A percentile compares a stretch with the other conserved stretches of the same genome.
Evolutionary conservation across 2,888 invertebrate species (phyloP).

Genomic region (Gymnoscelis rufifasciata): DNA sequence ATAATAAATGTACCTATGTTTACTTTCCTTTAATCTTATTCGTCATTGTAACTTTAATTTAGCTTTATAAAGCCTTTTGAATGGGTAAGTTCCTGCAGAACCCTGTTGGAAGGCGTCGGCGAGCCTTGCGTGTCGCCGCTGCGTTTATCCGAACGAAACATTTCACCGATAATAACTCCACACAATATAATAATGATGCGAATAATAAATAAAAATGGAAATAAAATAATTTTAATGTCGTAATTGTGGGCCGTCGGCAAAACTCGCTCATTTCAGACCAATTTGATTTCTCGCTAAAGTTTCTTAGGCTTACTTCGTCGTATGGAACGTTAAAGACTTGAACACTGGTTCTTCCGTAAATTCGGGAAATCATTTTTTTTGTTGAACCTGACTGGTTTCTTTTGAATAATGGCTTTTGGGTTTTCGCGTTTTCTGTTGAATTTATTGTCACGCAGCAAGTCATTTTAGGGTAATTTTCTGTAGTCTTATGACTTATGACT

Average conservation of each 20-base stretch:
- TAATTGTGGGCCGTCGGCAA: conserved; percentile 67
- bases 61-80: too few species aligned
- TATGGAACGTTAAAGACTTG: conserved; percentile 51
- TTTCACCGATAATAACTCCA: conserved; percentile 79
- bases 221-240: conserved; percentile 79
- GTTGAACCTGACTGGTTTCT: background rate
- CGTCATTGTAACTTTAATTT: too few species aligned
- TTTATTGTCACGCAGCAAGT: too few species aligned
- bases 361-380: background rate
- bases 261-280: conserved; percentile 56
- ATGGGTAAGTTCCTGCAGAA: conserved; percentile 32
- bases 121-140: conserved; percentile 67
- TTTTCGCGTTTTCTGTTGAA: background rate
- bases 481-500: too few species aligned
- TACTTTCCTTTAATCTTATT: too few species aligned
- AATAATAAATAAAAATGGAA: conserved; percentile 79
- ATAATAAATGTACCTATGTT: too few species aligned
- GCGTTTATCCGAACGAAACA: conserved; percentile 78
- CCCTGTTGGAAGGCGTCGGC: conserved; percentile 49
- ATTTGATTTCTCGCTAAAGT: conserved; percentile 59
- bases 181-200: conserved; percentile 80
- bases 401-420: background rate
- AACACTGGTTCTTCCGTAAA: conserved; percentile 47
- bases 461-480: too few species aligned
- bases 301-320: conserved; percentile 54